Evolutionary conservation across 2,888 invertebrate genomes (phyloP), one percentile per base, ranked within the genome.

Genomic region (Teleogryllus oceanicus): DNA sequence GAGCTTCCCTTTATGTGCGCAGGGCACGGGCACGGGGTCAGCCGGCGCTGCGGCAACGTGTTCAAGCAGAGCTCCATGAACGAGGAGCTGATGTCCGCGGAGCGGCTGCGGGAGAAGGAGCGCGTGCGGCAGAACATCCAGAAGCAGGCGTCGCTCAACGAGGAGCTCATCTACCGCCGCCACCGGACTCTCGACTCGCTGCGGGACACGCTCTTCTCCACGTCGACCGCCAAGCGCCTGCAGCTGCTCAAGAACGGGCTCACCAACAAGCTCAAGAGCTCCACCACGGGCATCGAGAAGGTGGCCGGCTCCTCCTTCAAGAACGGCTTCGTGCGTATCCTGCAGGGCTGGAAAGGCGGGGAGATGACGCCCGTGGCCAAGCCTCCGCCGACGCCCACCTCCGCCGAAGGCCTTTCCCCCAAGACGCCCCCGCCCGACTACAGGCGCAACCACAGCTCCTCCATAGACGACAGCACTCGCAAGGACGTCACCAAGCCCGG

Each of bases 31-130:
- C 37, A 37, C 20, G 83, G 82, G n/a, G 76, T 81, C 11, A 50
- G 8, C n/a, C 81, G 80, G 80, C 82, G 83, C 74, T 81, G 90
- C 83, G 91, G 90, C 74, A 91, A 90, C 50, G 92, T 93, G 11
- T 89, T 92, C 82, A 94, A 96, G 85, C 96, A 96, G 86, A 93
- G 94, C 83, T 96, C 96, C 2, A 89, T 96, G 82, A 96, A 96
- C 85, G 96, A 96, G 86, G 96, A 96, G 86, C 88, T 96, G 18
- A 95, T 96, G 93, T 95, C 94, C 3, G 92, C 92, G n/a, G 96
- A 95, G 84, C 89, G 96, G 80, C 87, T 96, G 84, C 88, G 93
- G 82, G 96, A 96, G 86, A 96, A 95, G 84, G 95, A 96, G 85
- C 90, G 90, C 78, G 91, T 96, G 24, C 90, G 94, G 81, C 93